Percentiles rank a stretch among this genome's conserved stretches.
Evolutionary conservation across 2,888 invertebrate genomes (phyloP).

Genomic region (Panzeria rudis): DNA sequence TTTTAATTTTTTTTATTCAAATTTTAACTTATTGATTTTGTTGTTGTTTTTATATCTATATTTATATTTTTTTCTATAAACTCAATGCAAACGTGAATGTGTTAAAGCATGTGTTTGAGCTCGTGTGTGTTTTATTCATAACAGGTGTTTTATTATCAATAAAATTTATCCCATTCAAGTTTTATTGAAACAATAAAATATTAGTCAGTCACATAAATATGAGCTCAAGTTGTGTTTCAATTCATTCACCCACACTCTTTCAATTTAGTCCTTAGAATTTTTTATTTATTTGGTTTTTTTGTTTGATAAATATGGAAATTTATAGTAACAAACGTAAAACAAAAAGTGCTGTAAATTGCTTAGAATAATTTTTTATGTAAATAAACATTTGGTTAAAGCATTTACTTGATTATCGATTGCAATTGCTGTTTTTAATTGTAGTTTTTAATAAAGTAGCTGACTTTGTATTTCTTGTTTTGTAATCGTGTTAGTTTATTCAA

Average conservation of each 20-base stretch:
- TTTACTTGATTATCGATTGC: conserved; percentile 45
- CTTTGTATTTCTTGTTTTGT: conserved; percentile 11
- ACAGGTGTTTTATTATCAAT: conserved; percentile 49
- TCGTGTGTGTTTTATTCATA: conserved; percentile 32
- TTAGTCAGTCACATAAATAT: conserved; percentile 12
- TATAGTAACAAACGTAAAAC: neutral
- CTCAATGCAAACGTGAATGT: conserved; percentile 11
- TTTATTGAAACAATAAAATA: conserved; percentile 20
- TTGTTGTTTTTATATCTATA: conserved; percentile 21
- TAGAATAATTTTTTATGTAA: conserved; percentile 32
- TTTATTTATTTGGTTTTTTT: neutral
- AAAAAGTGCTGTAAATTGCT: conserved; percentile 17
- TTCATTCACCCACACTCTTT: conserved; percentile 18
- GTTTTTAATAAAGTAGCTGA: conserved; percentile 11
- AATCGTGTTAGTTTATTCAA: conserved; percentile 23
- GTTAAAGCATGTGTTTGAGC: conserved; percentile 11
- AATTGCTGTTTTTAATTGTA: conserved; percentile 21
- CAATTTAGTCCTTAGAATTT: neutral
- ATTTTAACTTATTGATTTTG: conserved; percentile 40
- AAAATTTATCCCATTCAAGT: conserved; percentile 40
- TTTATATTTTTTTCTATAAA: conserved; percentile 1
- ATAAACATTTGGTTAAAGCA: conserved; percentile 13
- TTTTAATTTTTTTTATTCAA: neutral
- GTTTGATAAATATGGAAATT: conserved; percentile 36
- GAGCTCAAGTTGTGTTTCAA: neutral